Conservation (phyloP, 2,888 invertebrate genomes). For the Rhopalosiphum nymphaeae region DNA sequence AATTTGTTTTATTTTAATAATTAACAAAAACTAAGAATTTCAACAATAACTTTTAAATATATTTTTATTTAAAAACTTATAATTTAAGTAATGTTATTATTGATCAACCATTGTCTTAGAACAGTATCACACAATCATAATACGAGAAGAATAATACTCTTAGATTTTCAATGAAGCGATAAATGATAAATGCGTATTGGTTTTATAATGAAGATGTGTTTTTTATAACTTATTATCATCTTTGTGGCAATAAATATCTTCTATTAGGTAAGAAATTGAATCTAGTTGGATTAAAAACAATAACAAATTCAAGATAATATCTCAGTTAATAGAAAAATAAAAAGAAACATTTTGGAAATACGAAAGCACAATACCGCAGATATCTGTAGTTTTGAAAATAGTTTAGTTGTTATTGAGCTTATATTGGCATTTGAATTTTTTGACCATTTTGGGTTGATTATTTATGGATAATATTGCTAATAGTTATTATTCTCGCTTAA, state of each 20-base stretch:
- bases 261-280: neutral
- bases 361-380: too few relatives aligned
- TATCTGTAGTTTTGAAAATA: neutral
- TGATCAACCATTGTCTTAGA: neutral
- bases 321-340: neutral
- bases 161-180: neutral
- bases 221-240: neutral
- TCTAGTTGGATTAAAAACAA: too few relatives aligned
- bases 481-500: neutral
- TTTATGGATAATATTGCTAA: neutral
- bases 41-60: neutral
- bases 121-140: neutral
- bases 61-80: neutral
- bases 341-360: too few relatives aligned
- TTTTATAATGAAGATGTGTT: neutral
- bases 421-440: neutral
- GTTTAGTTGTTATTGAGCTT: neutral
- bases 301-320: too few relatives aligned
- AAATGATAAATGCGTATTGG: too few relatives aligned
- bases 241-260: neutral
- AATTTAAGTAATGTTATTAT: neutral
- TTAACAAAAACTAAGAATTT: neutral
- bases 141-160: neutral
- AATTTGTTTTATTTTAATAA: neutral
- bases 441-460: neutral